Percentiles rank a stretch among this genome's conserved stretches.
These are phyloP conservation scores for Hepsetus odoe DNA, from an alignment of 2,113 vertebrate genomes.

Conservation along the genomic window DNA sequence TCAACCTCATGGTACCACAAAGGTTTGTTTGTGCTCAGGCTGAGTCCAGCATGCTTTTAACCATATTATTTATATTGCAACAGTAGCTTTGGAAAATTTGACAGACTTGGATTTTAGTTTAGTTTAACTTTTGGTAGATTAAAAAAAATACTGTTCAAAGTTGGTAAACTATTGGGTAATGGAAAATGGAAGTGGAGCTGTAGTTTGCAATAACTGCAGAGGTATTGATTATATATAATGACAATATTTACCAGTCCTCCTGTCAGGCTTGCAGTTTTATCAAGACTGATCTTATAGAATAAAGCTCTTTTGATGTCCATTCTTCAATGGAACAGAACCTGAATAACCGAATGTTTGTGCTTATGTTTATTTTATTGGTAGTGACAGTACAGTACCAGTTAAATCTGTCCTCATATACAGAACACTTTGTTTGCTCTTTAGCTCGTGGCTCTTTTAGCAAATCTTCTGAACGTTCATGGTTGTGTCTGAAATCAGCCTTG, in stretches of 20 bases:
- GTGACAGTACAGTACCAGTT: too few species aligned
- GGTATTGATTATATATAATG: not conserved
- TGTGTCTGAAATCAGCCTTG: not conserved
- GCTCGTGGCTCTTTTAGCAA: too few species aligned
- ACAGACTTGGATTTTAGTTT: constrained; percentile 9
- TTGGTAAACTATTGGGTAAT: not conserved
- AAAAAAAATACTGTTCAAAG: not conserved
- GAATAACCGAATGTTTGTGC: too few species aligned
- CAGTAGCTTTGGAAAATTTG: constrained; percentile 16
- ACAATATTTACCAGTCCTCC: not conserved
- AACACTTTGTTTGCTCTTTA: too few species aligned
- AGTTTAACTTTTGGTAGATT: constrained; percentile 16
- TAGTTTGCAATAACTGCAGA: not conserved
- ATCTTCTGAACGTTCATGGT: too few species aligned
- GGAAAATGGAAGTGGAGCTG: not conserved
- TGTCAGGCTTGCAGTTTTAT: not conserved
- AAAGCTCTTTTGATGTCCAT: not conserved
- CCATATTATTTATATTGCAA: constrained; percentile 22
- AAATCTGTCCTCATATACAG: too few species aligned
- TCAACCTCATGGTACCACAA: not conserved
- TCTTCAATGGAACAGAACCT: not conserved
- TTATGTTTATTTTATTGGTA: too few species aligned
- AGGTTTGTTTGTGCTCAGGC: constrained; percentile 18
- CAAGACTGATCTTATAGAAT: constrained; percentile 16
- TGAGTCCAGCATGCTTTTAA: constrained; percentile 4